A percentile compares a stretch with the other conserved stretches of the same genome.
Conservation (phyloP, 2,888 invertebrate genomes). For the Tenthredo distinguenda region DNA sequence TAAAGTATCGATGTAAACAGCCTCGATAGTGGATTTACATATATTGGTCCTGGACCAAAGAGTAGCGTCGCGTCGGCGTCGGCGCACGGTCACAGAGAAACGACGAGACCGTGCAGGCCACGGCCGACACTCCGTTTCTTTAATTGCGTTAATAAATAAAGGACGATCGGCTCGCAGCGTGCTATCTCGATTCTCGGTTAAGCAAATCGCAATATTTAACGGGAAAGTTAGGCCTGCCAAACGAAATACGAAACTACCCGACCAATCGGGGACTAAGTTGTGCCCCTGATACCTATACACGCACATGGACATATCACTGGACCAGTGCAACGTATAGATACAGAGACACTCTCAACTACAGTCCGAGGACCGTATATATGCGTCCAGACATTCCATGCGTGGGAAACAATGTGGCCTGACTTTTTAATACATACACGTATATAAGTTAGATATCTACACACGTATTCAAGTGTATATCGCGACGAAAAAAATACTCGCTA, state of each 20-base stretch:
- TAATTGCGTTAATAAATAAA: slow-evolving; percentile 78
- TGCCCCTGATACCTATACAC: background rate
- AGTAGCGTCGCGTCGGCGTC: slow-evolving; percentile 62
- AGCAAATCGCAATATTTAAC: slow-evolving; percentile 75
- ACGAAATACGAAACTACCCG: slow-evolving; percentile 23
- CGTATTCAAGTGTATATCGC: background rate
- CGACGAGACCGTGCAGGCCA: slow-evolving; percentile 63
- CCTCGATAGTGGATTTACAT: slow-evolving; percentile 34
- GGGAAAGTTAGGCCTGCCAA: slow-evolving; percentile 65
- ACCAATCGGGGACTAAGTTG: slow-evolving; percentile 33
- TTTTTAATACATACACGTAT: slow-evolving; percentile 69
- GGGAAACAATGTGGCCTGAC: slow-evolving; percentile 75
- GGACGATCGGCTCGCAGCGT: slow-evolving; percentile 68
- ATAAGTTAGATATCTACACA: background rate
- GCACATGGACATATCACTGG: background rate
- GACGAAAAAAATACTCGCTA: background rate
- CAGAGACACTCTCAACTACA: background rate
- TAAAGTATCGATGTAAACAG: slow-evolving; percentile 46
- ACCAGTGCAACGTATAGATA: background rate
- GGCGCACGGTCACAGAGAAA: slow-evolving; percentile 60
- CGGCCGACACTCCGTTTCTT: slow-evolving; percentile 77
- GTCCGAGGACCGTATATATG: slow-evolving; percentile 9
- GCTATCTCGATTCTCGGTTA: slow-evolving; percentile 54
- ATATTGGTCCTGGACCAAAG: slow-evolving; percentile 20
- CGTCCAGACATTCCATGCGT: slow-evolving; percentile 71